Evolutionary conservation across 2,113 vertebrate genomes (phyloP).

Genomic region (Heptranchias perlo): DNA sequence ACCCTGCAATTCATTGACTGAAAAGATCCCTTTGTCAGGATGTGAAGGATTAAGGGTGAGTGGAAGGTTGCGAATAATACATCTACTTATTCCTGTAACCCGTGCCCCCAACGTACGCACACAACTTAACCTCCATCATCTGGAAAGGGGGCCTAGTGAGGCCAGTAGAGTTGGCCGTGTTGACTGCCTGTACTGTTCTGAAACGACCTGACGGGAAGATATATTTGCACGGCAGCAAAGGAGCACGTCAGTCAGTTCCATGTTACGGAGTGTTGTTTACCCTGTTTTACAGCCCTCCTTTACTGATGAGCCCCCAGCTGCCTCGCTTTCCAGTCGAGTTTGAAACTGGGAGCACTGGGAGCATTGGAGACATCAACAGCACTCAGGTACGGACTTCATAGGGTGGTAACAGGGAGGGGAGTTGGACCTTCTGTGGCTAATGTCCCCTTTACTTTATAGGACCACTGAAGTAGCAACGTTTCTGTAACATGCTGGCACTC

Average conservation of each 20-base stretch:
- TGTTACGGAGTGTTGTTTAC: not conserved
- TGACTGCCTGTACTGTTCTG: not conserved
- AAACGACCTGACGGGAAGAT: not conserved
- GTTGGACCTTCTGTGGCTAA: not conserved
- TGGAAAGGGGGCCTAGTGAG: not conserved
- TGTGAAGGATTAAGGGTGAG: not conserved
- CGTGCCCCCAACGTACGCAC: too few relatives aligned
- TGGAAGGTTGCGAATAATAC: not conserved
- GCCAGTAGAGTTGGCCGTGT: not conserved
- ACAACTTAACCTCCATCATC: not conserved
- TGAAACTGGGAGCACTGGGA: not conserved
- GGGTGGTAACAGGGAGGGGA: not conserved
- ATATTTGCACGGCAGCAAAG: too few relatives aligned
- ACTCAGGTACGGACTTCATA: not conserved
- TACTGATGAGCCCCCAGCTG: not conserved
- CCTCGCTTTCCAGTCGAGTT: not conserved
- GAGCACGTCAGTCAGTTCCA: too few relatives aligned
- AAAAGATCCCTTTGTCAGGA: not conserved
- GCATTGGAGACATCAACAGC: constrained; percentile 9
- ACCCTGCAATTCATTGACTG: not conserved
- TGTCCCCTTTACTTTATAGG: not conserved
- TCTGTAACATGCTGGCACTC: not conserved
- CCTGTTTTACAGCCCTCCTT: constrained; percentile 2
- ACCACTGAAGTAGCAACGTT: not conserved
- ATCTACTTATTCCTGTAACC: not conserved